Conservation (phyloP, 2,888 invertebrate genomes). For the Nebria brevicollis region DNA sequence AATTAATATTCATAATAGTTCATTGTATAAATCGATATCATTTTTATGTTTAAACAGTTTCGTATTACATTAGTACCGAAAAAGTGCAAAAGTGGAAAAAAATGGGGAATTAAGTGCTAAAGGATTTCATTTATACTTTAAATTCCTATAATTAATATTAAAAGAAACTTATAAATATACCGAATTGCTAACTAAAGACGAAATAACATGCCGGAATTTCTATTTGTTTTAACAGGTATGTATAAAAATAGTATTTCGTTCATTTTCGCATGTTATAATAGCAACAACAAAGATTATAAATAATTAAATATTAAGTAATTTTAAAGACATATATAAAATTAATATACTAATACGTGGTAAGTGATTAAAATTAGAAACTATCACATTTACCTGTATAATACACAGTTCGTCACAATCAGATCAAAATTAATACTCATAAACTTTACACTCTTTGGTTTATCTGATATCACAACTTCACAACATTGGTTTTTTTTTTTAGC, state of each 20-base stretch:
- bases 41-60: background rate
- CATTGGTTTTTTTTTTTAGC: slow-evolving; percentile 15
- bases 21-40: background rate
- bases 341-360: slow-evolving; percentile 2
- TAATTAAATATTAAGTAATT: slow-evolving; percentile 3
- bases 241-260: background rate
- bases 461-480: slow-evolving; percentile 24
- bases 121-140: background rate
- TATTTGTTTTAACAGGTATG: background rate
- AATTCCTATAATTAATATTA: background rate
- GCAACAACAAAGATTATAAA: background rate
- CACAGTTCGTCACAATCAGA: slow-evolving; percentile 23
- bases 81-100: background rate
- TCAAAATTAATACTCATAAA: slow-evolving; percentile 21
- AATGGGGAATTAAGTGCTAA: background rate
- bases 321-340: background rate
- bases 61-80: background rate
- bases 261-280: background rate
- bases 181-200: background rate
- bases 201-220: background rate
- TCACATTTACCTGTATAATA: slow-evolving; percentile 36
- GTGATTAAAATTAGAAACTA: slow-evolving; percentile 13
- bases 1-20: background rate
- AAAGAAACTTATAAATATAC: background rate
- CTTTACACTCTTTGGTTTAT: slow-evolving; percentile 34